Base-by-base conservation (phyloP, 2,888 invertebrate genomes). In the Eupsilia transversa region DNA sequence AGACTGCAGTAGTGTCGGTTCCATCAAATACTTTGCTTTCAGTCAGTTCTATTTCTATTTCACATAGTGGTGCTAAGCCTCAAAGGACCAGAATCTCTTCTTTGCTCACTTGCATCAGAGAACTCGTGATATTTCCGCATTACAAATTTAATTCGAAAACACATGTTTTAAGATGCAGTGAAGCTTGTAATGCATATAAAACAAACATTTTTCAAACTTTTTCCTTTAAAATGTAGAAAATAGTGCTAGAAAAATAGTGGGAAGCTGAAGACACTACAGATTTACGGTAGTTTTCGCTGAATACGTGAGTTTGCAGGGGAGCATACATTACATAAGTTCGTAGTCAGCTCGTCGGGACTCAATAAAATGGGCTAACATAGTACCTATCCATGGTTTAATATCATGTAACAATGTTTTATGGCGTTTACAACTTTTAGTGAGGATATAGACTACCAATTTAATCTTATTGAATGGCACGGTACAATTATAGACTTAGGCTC, bases 291-390 rank as follows among this genome's bases (percentile, higher is more conserved):
- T 81, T 84, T 76, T 70, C 72, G 67, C 70, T 68, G 77, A 77
- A 70, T 72, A 66, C 82, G 56, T 72, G 80, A 59, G 68, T 74
- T 75, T 60, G 65, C 72, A 66, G 61, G 59, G 72, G 72, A 76
- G 82, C 66, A 82, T 82, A 85, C 72, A 82, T 81, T 81, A 76
- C 85, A 30, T 38, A 69, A 72, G 82, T 83, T 71, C 60, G 60
- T n/a, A 79, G 74, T 60, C 83, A 59, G 74, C 69, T 59, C 67
- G 79, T n/a, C 56, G 70, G 66, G 67, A n/a, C n/a, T 71, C 79
- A 70, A 82, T 82, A 82, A 74, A 82, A 60, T 64, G 41, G 60
- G 63, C 43, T 64, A 65, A 70, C 56, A 60, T 64, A 59, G 35
- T 61, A 76, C 64, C 59, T 56, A 38, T 35, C 43, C 30, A 52